Evolutionary conservation across 2,113 vertebrate genomes (phyloP).

Genomic region (Taxidea taxus): DNA sequence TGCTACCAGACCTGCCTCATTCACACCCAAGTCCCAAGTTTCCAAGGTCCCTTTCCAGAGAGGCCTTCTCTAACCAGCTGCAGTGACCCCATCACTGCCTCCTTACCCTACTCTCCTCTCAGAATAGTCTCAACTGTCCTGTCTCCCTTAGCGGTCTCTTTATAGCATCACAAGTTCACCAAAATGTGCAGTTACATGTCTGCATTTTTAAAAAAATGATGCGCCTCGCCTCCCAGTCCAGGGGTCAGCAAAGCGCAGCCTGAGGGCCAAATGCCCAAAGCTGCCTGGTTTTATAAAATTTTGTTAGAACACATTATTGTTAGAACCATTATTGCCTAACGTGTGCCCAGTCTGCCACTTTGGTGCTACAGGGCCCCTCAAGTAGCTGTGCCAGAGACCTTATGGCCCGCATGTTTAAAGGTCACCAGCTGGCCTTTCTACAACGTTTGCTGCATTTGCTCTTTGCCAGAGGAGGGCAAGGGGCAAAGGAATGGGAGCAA

Average conservation of each 20-base stretch:
- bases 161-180: accelerated
- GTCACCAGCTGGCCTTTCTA: not conserved
- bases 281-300: not conserved
- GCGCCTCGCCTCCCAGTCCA: not conserved
- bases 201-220: not conserved
- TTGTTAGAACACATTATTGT: not conserved
- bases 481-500: not conserved
- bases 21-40: not conserved
- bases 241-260: not conserved
- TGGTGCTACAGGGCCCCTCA: not conserved
- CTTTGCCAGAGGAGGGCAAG: not conserved
- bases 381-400: no score
- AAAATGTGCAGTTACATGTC: accelerated
- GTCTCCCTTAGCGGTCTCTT: not conserved
- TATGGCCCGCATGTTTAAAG: accelerated
- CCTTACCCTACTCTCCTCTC: accelerated
- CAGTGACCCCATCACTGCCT: accelerated
- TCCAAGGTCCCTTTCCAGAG: not conserved
- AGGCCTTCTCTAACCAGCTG: not conserved
- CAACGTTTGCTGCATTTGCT: not conserved
- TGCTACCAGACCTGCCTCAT: not conserved
- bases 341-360: not conserved
- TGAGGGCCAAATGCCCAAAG: not conserved
- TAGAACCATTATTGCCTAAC: accelerated
- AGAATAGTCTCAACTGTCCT: not conserved